Conservation (phyloP, 2,113 vertebrate species). For the Vicugna pacos region DNA sequence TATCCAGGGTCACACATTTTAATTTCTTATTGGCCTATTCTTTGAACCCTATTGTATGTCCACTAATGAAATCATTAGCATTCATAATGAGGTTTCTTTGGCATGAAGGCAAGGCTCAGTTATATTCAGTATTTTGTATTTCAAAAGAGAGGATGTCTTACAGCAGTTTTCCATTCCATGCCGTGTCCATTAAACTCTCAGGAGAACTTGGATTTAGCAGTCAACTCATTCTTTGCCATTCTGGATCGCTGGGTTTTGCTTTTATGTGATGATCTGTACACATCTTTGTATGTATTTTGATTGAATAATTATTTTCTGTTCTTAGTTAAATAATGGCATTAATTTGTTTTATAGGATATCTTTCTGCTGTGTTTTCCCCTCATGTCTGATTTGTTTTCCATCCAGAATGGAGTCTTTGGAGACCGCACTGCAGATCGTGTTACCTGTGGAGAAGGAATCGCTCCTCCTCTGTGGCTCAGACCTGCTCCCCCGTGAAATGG, state of each 20-base stretch:
- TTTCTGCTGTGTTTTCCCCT: constrained; percentile 1
- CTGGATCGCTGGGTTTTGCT: background rate
- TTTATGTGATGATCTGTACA: background rate
- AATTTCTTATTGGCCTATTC: background rate
- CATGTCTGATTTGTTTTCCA: constrained; percentile 66
- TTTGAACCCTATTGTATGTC: background rate
- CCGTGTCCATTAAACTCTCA: background rate
- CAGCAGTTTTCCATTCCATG: background rate
- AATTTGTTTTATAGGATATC: background rate
- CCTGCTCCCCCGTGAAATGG: constrained; percentile 87
- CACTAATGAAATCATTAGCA: background rate
- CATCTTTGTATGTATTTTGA: background rate
- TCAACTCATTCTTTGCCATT: background rate
- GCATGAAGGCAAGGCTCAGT: constrained; percentile 29
- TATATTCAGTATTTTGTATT: background rate
- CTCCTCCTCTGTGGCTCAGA: constrained; percentile 87
- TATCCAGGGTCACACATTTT: background rate
- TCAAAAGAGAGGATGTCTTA: background rate
- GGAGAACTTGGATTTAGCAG: background rate
- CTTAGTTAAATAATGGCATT: background rate
- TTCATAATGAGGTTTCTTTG: background rate
- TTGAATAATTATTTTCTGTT: background rate
- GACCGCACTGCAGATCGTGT: constrained; percentile 88
- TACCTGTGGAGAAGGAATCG: constrained; percentile 90
- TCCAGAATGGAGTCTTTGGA: constrained; percentile 90